Evolutionary conservation across 2,797 vertebrate genomes (phyloP).

Genomic region (Urosaurus nigricauda): DNA sequence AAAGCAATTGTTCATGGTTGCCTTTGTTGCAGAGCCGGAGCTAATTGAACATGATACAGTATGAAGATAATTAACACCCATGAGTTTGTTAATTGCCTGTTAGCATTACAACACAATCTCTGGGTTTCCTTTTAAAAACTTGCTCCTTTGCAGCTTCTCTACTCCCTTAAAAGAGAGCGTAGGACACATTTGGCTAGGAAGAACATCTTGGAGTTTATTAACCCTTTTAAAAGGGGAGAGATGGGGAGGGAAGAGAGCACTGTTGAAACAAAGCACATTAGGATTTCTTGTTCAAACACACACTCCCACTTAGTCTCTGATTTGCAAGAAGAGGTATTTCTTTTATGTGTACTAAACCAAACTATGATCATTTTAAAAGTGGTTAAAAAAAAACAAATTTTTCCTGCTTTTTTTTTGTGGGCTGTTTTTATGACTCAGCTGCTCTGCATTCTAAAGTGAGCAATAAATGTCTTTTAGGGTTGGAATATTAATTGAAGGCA

Average conservation of each 20-base stretch:
- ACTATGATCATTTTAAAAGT: conserved; percentile 80
- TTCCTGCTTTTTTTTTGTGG: conserved; percentile 73
- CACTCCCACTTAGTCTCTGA: conserved; percentile 64
- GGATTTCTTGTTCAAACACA: conserved; percentile 69
- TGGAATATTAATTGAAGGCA: conserved; percentile 86
- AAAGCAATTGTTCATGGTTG: conserved; percentile 90
- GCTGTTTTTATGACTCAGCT: conserved; percentile 81
- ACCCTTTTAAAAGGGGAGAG: conserved; percentile 71
- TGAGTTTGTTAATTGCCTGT: conserved; percentile 92
- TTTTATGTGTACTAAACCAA: conserved; percentile 74
- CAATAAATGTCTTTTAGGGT: conserved; percentile 80
- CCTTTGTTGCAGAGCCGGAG: conserved; percentile 88
- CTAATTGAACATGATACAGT: conserved; percentile 91
- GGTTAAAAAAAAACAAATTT: conserved; percentile 64
- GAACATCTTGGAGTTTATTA: conserved; percentile 78
- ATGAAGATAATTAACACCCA: conserved; percentile 90
- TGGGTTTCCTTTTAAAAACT: conserved; percentile 77
- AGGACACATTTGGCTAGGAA: conserved; percentile 75
- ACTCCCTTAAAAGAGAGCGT: conserved; percentile 68
- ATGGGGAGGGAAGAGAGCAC: background rate
- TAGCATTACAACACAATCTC: conserved; percentile 87
- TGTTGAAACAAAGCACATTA: conserved; percentile 72
- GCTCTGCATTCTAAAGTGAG: conserved; percentile 76
- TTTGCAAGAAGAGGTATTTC: conserved; percentile 75
- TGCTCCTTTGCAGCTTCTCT: conserved; percentile 76